Base-by-base conservation (phyloP, 2,113 vertebrate species). In the Epinephelus cyanopodus region DNA sequence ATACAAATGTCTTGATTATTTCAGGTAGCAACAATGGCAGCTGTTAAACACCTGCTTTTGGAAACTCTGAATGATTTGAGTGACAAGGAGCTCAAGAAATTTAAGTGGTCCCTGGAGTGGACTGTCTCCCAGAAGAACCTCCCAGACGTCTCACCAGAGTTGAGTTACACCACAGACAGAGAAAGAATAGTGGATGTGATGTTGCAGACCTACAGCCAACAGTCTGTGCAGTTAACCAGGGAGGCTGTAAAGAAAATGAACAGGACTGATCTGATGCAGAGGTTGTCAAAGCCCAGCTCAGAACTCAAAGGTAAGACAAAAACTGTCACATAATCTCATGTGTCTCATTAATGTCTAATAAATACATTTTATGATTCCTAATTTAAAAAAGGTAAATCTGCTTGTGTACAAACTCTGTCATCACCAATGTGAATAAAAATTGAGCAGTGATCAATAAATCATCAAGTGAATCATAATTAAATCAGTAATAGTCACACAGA, bases 221-320 rank as follows among this genome's bases (percentile, higher is more conserved):
- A 48, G 57, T 53, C 42, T 69, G 13, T 66, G 48, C 42, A 17
- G 8, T 50, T 81, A 15, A 77, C 15, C 68, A 21, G 1, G 33
- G 17, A 65, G 11, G 47, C 75, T 50, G 19, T 82, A 0, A 48
- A 1, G 69, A n/a, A 74, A 3, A 84, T 88, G 52, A 71, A 60
- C 63, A 74, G 74, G 47, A n/a, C 3, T n/a, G 74, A 74, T 69
- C 64, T 70, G 63, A 14, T 54, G 4, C 2, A 66, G 21, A 64
- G 1, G 1, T 3, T 74, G 29, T 12, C 52, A 50, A 15, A 45
- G 19, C 8, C 8, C 61, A 61, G 33, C 39, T 54, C 45, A 53
- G 19, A 1, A 57, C 11, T 7, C 52, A 64, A 52, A 76, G 48
- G 76, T 82, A 2, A 73, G 19, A 29, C 8, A 27, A 39, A 27